Base-by-base conservation (phyloP, 2,888 invertebrate genomes). In the Synergus umbraculus region DNA sequence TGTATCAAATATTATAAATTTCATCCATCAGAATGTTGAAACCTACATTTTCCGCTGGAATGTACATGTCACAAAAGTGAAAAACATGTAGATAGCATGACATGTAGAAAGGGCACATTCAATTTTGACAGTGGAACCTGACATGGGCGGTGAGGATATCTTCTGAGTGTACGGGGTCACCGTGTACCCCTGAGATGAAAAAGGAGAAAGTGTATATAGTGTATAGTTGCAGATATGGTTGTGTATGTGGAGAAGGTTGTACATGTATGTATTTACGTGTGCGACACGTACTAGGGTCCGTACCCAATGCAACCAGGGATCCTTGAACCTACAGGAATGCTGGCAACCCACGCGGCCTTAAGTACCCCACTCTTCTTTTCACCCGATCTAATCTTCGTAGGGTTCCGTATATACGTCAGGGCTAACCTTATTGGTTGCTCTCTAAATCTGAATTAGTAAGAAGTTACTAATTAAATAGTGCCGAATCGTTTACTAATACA, bases 301-400 rank as follows among this genome's bases (percentile, higher is more conserved):
- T 79, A 76, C 83, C 80, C 78, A 86, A 83, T 80, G 83, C 86
- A 84, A 87, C 79, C 86, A 85, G 88, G 87, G 91, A 91, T 91
- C 90, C 90, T 91, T 91, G 91, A 91, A 91, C 91, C 91, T 90
- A 87, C 88, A 90, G 89, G 91, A 91, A 91, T 91, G 91, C 85
- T 88, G 89, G 88, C 90, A 87, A 88, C 89, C 91, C 91, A 90
- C 91, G 90, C 90, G 87, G 87, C 87, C 84, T 86, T 86, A 84
- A 86, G 85, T 89, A 88, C 87, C 81, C 83, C 81, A 82, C 84
- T 85, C 84, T 87, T 85, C 85, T 86, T 86, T 88, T 86, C 86
- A 85, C 84, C 85, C 84, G 86, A 85, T 87, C 86, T 88, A 88
- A 88, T 88, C 87, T 87, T 87, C 85, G 85, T 84, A 86, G 88